phyloP scores from a whole-genome alignment of 37 sponge, comb jelly and placozoan genomes.

The Oopsacas minuta region DNA sequence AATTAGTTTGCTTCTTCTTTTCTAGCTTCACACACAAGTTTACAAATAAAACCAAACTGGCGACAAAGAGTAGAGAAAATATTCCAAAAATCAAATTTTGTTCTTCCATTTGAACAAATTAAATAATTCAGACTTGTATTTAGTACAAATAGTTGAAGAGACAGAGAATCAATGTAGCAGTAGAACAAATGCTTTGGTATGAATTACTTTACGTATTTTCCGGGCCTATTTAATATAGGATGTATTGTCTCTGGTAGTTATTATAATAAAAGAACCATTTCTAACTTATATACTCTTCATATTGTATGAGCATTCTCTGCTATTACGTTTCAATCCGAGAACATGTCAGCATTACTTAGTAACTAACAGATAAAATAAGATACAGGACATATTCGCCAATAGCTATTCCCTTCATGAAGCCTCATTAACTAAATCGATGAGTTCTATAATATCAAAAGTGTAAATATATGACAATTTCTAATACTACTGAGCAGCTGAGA shows the following conservation, averaged over 20 bases:
- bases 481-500: no score
- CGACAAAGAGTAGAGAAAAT: neutral
- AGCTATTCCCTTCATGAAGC: no score
- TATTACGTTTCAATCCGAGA: neutral
- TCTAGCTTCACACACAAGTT: slow-evolving; percentile 17
- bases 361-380: no score
- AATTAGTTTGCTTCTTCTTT: neutral
- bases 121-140: neutral
- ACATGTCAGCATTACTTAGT: neutral
- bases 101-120: neutral
- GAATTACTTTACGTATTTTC: neutral
- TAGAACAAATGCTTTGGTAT: neutral
- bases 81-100: slow-evolving; percentile 11
- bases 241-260: neutral
- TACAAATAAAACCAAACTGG: slow-evolving; percentile 4
- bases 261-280: neutral
- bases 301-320: neutral
- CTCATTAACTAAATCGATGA: no score
- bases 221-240: slow-evolving; percentile 16
- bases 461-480: no score
- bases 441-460: no score
- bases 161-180: neutral
- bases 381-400: no score
- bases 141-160: neutral
- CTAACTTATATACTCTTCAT: neutral